These are phyloP conservation scores for Sciurus vulgaris DNA, from an alignment of 2,797 vertebrate genomes.

Conservation along the genomic window DNA sequence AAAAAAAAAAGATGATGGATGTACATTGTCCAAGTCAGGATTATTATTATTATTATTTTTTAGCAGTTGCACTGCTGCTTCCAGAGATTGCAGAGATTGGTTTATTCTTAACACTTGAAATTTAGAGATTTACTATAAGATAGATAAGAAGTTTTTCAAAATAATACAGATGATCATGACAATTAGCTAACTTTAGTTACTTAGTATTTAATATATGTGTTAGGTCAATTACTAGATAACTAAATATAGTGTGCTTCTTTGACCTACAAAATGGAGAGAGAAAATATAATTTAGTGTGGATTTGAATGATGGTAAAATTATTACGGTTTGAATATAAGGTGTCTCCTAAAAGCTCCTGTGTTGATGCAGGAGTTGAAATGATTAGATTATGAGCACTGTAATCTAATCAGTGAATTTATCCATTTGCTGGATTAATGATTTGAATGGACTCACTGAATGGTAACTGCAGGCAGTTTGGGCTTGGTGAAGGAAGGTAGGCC, in stretches of 20 bases:
- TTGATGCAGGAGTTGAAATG: too few relatives aligned
- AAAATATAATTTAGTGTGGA: background rate
- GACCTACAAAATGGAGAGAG: background rate
- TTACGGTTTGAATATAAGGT: too few relatives aligned
- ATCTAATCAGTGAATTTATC: too few relatives aligned
- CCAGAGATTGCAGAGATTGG: fast-evolving
- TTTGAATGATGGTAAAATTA: background rate
- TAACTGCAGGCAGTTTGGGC: too few relatives aligned
- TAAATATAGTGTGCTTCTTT: background rate
- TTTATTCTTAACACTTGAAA: background rate
- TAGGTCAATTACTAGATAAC: too few relatives aligned
- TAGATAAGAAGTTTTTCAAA: background rate
- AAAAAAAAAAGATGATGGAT: background rate
- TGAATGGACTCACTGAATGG: too few relatives aligned
- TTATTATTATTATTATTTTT: fast-evolving
- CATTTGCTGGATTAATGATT: too few relatives aligned
- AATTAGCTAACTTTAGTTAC: background rate
- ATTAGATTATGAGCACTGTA: too few relatives aligned
- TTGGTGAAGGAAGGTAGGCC: too few relatives aligned
- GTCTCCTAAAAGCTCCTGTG: too few relatives aligned
- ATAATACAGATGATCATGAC: background rate
- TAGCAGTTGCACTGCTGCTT: fast-evolving
- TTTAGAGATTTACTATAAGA: background rate
- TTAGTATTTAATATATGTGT: background rate
- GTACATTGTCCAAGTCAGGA: background rate